A percentile compares a stretch with the other conserved stretches of the same genome.
Evolutionary conservation across 2,797 vertebrate species (phyloP).

Genomic region (Sandelia bainsii): DNA sequence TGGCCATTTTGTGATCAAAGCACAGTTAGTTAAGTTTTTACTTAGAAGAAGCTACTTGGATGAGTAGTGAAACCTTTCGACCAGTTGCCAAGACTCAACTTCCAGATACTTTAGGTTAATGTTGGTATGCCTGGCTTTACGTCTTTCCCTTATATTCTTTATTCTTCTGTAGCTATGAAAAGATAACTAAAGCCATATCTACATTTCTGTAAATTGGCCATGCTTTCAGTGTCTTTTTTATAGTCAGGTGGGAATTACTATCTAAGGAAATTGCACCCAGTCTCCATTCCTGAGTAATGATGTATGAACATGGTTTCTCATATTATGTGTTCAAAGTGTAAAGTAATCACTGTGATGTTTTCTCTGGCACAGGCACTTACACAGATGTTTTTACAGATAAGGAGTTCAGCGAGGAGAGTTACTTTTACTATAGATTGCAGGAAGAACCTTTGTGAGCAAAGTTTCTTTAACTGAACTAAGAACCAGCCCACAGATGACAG

Average conservation of each 20-base stretch:
- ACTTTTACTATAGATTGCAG: not conserved
- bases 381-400: constrained; percentile 63
- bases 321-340: constrained; percentile 39
- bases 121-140: no score
- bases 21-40: constrained; percentile 4
- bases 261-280: constrained; percentile 26
- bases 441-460: not conserved
- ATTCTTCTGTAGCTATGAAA: not conserved
- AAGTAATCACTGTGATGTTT: constrained; percentile 48
- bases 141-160: not conserved
- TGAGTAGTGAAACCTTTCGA: no score
- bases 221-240: constrained; percentile 6
- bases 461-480: not conserved
- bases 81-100: no score
- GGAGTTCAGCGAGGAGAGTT: constrained; percentile 1
- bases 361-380: constrained; percentile 37
- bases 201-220: not conserved
- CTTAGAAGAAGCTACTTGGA: not conserved
- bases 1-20: constrained; percentile 8
- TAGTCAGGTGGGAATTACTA: constrained; percentile 10
- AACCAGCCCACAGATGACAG: not conserved
- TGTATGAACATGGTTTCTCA: constrained; percentile 30
- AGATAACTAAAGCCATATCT: not conserved
- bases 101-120: no score
- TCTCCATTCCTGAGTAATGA: constrained; percentile 55